Evolutionary conservation across 2,113 vertebrate genomes (phyloP), one percentile per base, ranked within the genome.

Genomic region (Nothocercus julius): DNA sequence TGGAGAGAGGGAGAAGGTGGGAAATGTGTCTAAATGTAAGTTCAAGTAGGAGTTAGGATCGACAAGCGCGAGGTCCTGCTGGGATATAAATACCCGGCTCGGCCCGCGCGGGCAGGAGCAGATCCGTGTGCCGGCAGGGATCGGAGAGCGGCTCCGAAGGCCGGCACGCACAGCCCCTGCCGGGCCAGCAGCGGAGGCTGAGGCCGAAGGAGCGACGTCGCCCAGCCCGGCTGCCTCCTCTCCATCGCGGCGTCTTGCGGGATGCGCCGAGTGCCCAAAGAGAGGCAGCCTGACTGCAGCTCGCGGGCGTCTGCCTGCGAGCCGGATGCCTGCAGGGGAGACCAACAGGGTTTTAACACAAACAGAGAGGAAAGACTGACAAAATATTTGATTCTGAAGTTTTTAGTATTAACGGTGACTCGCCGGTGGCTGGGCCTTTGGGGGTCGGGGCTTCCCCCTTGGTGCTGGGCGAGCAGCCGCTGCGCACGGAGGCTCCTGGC

Each of bases 1-100:
- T 61, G 86, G 38, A 13, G 91, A 94, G 91, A 34, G 78, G 81
- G 91, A 66, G 84, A 92, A 88, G 91, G 84, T 93, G 92, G 92
- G 89, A 89, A 95, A 69, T 11, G 1, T 19, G 86, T 74, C 84
- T 87, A 92, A 85, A 92, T 66, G 89, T 6, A 9, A 93, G 58
- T 4, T 44, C 66, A 66, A 87, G 95, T 94, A 40, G 95, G 95
- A 96, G 94, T 85, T n/a, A 56, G 8, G 2, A 84, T 64, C 61
- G 76, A 92, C 89, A 92, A 79, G 95, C 17, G 90, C 3, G 77
- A 89, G 95, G 89, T 78, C 92, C 88, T 11, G 96, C 67, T 83
- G 95, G 72, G 85, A 87, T 90, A 56, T 40, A 81, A 81, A 93
- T 59, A 53, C 53, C 7, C 0, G 3, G 63, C 7, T 89, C 30